Base-by-base conservation (phyloP, 2,113 vertebrate genomes). In the Chamaea fasciata region DNA sequence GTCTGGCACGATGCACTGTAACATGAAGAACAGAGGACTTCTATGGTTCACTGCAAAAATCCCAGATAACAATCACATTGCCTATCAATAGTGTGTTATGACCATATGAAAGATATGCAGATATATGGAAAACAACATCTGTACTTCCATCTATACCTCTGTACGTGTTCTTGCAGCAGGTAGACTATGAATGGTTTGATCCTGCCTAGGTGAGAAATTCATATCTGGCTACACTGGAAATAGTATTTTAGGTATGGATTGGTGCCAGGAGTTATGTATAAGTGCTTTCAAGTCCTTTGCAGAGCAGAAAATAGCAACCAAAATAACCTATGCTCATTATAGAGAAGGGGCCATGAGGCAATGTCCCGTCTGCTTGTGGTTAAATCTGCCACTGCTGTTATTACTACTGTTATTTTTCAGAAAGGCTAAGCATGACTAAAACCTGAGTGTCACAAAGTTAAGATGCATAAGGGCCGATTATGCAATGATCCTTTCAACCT, bases 221-320 rank as follows among this genome's bases (percentile, higher is more conserved):
- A 4, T 84, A 46, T 62, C 76, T 90, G 91, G 76, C 62, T 87
- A 22, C 18, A 23, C n/a, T 94, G 46, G 46, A 83, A 96, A 92
- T 55, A 47, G 11, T 70, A 41, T 83, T 91, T 73, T 56, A 68
- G 46, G 62, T 33, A 53, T 79, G 95, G 89, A 75, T 64, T 82
- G 35, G 20, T 89, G 94, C 95, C 93, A 91, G 44, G 20, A 94
- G 57, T 94, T 88, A 77, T 94, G 88, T 94, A 4, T 92, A 81
- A 91, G 64, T 50, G 84, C 83, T 95, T 92, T 96, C 83, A 82
- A 94, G 65, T 33, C 68, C 63, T 87, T 93, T 2, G 4, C 74
- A 90, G 84, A 39, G 71, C 84, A 95, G 64, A 94, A 94, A 95
- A 90, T 90, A 94, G 70, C 79, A 94, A 81, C 52, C 76, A 65